phyloP scores from a whole-genome alignment of 2,888 invertebrate genomes.

The Tridacna gigas region DNA sequence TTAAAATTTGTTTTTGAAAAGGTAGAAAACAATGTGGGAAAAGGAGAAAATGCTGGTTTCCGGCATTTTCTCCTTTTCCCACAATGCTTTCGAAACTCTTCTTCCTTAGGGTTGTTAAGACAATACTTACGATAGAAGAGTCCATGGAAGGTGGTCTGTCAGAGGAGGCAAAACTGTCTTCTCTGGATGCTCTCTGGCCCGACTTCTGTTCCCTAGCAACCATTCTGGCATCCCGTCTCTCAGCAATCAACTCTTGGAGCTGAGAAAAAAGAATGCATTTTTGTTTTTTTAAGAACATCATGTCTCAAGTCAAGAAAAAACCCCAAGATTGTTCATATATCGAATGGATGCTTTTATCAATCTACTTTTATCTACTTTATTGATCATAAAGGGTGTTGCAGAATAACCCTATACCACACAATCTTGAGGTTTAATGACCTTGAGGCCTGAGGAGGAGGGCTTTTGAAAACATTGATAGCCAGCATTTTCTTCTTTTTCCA shows the following conservation, averaged over 20 bases:
- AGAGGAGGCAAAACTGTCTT: slow-evolving; percentile 1
- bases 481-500: too few relatives aligned
- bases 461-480: too few relatives aligned
- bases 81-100: background rate
- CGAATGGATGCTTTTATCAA: background rate
- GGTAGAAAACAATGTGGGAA: background rate
- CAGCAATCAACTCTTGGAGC: slow-evolving; percentile 72
- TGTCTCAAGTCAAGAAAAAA: background rate
- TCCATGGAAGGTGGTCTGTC: slow-evolving; percentile 24
- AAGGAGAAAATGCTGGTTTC: background rate
- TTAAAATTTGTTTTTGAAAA: too few relatives aligned
- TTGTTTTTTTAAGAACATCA: background rate
- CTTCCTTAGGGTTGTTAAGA: too few relatives aligned
- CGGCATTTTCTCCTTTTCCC: background rate
- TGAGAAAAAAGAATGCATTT: slow-evolving; percentile 33
- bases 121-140: slow-evolving; percentile 21
- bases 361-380: too few relatives aligned
- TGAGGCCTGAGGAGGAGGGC: too few relatives aligned
- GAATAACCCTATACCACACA: too few relatives aligned
- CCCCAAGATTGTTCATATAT: background rate
- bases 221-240: slow-evolving; percentile 67
- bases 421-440: too few relatives aligned
- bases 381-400: too few relatives aligned
- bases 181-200: slow-evolving; percentile 8
- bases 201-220: slow-evolving; percentile 51